These are phyloP conservation scores for Poecilia picta DNA, from an alignment of 2,797 vertebrate genomes.

Conservation along the genomic window DNA sequence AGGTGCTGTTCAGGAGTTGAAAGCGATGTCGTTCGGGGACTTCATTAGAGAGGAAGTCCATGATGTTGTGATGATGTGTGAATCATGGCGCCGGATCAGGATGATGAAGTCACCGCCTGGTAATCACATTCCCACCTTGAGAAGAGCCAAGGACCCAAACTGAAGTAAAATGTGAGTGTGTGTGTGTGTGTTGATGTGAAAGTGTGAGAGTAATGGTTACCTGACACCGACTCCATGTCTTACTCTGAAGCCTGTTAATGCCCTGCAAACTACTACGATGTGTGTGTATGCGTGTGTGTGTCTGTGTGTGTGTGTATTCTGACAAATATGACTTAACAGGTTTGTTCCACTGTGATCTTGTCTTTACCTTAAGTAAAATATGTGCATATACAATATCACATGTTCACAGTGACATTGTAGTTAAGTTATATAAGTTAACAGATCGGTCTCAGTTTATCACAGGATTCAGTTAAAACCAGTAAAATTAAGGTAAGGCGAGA, in stretches of 20 bases:
- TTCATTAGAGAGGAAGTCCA: constrained; percentile 84
- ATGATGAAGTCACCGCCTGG: constrained; percentile 82
- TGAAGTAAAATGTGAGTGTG: constrained; percentile 37
- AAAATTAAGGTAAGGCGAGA: not conserved
- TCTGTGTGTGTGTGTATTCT: not conserved
- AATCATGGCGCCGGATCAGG: constrained; percentile 79
- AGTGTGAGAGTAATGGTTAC: constrained; percentile 37
- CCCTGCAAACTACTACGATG: constrained; percentile 33
- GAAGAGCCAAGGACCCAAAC: constrained; percentile 71
- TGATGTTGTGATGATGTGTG: constrained; percentile 85
- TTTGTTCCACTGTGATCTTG: not conserved
- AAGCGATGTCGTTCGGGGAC: constrained; percentile 75
- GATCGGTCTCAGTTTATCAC: too few relatives aligned
- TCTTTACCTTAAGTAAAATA: not conserved
- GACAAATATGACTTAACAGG: not conserved
- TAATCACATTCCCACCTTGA: constrained; percentile 81
- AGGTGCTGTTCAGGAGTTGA: constrained; percentile 57
- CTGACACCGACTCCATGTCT: constrained; percentile 56
- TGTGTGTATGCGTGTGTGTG: not conserved
- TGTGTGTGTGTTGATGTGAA: constrained; percentile 15
- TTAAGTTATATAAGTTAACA: not conserved
- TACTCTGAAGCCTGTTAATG: constrained; percentile 49
- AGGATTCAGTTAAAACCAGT: not conserved
- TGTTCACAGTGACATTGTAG: not conserved
- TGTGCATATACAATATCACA: too few relatives aligned